Conservation (phyloP, 2,113 vertebrate genomes). For the Atractosteus spatula region DNA sequence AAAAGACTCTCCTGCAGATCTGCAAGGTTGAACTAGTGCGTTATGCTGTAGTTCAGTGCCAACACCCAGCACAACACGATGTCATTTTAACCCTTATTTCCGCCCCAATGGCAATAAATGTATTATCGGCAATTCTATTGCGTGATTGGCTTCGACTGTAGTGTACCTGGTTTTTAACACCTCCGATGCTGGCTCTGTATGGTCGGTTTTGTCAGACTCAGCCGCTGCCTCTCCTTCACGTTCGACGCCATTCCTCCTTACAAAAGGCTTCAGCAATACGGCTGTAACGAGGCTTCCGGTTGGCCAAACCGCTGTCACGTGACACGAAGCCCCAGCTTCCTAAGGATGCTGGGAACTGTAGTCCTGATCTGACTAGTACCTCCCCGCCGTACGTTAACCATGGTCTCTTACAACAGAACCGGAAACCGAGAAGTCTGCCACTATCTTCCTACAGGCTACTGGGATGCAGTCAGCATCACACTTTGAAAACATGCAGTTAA, state of each 20-base stretch:
- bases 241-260: slow-evolving; percentile 72
- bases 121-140: not conserved
- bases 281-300: slow-evolving; percentile 60
- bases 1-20: not conserved
- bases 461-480: too few relatives aligned
- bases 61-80: too few relatives aligned
- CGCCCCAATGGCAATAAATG: not conserved
- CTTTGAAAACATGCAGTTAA: too few relatives aligned
- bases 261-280: slow-evolving; percentile 58
- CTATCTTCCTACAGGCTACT: too few relatives aligned
- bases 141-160: not conserved
- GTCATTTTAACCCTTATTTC: not conserved
- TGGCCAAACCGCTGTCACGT: slow-evolving; percentile 45
- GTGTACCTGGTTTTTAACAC: slow-evolving; percentile 35
- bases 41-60: too few relatives aligned
- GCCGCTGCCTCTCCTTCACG: slow-evolving; percentile 44
- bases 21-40: too few relatives aligned
- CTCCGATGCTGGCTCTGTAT: slow-evolving; percentile 39
- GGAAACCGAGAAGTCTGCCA: too few relatives aligned
- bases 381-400: too few relatives aligned
- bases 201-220: slow-evolving; percentile 37
- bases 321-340: not conserved
- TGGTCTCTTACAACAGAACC: too few relatives aligned
- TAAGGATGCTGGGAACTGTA: slow-evolving; percentile 37
- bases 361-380: slow-evolving; percentile 18